Base-by-base conservation (phyloP, 2,888 invertebrate species). In the Sminthurides aquaticus region DNA sequence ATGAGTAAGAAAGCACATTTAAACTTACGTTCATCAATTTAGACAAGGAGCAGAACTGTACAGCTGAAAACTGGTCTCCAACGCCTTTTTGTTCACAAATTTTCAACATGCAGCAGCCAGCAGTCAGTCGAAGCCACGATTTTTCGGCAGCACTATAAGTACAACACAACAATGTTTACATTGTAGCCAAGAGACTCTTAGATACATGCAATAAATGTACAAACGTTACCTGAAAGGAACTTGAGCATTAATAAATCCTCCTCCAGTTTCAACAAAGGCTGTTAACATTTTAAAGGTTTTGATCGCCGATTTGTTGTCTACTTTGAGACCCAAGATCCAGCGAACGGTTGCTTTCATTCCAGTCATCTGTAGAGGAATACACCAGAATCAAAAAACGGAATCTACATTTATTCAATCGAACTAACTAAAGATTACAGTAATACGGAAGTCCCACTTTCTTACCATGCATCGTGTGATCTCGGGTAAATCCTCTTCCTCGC, bases 71-170 rank as follows among this genome's bases (percentile, higher is more conserved):
- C 79, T 95, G 91, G 79, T 96, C 95, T 0, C 94, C 92, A 62
- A 94, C 97, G 58, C 91, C 91, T 77, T 93, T 93, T 79, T 97
- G 96, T 77, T 97, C 95, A 80, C 94, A 95, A 58, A 98, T 90
- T 81, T 96, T 97, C 60, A 98, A 81, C 90, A 97, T 94, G 57
- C 94, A 93, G 78, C 91, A 91, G 63, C 95, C 97, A 3, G 97
- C 96, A 18, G 91, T 88, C 49, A 97, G 81, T 66, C 97, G 84
- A 57, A 98, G 78, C 86, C 95, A 92, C 1, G 96, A 91, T 87
- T 92, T 92, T 80, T 98, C 97, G 5, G 91, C 88, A 76, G 85
- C 85, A 56, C 90, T 88, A n/a, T n/a, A n/a, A n/a, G n/a, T n/a
- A n/a, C n/a, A n/a, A 68, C 87, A 79, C 68, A 29, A 64, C 28